Conservation (phyloP, 2,888 invertebrate genomes). For the Malthinus flaveolus region DNA sequence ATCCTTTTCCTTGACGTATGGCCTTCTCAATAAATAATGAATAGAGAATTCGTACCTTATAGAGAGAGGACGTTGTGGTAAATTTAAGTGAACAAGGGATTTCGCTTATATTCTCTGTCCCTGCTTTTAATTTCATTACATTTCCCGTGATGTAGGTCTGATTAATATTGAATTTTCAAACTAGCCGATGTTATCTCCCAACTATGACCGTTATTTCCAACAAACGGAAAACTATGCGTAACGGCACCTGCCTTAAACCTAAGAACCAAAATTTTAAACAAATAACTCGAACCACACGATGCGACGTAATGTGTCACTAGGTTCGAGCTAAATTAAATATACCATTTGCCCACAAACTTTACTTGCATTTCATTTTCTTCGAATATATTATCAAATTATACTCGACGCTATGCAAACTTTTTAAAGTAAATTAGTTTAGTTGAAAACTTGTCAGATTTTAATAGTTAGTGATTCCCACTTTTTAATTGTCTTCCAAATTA, state of each 20-base stretch:
- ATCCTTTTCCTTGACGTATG: no score
- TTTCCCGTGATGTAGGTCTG: constrained; percentile 44
- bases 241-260: constrained; percentile 31
- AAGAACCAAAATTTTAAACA: constrained; percentile 24
- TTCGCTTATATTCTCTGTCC: constrained; percentile 15
- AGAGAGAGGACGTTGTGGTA: constrained; percentile 3
- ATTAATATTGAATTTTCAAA: constrained; percentile 44
- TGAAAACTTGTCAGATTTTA: background rate
- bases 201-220: constrained; percentile 46
- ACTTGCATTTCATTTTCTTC: constrained; percentile 24
- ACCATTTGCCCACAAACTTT: constrained; percentile 26
- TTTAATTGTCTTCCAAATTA: no score
- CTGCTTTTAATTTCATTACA: constrained; percentile 37
- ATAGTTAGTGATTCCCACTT: no score
- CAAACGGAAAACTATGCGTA: constrained; percentile 43
- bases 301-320: no score
- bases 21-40: background rate
- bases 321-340: constrained; percentile 33
- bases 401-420: constrained; percentile 22
- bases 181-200: constrained; percentile 42
- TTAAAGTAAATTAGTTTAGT: constrained; percentile 18
- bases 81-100: constrained; percentile 10
- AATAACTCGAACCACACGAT: constrained; percentile 30
- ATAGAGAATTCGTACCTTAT: constrained; percentile 4
- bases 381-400: constrained; percentile 23